phyloP scores from a whole-genome alignment of 2,888 invertebrate species.

The Nemapogon koenigi region DNA sequence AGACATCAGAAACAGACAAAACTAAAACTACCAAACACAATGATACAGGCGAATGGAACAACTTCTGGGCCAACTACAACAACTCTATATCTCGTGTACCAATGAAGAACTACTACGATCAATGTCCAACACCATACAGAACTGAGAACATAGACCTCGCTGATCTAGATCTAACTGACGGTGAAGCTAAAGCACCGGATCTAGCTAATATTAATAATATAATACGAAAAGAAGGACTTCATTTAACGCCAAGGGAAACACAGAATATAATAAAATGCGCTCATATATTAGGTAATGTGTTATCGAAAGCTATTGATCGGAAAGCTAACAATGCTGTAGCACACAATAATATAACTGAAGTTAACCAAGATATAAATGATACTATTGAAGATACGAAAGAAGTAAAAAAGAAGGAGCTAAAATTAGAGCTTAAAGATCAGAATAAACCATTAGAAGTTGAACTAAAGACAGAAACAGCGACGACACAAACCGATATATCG shows the following conservation, averaged over 20 bases:
- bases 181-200: background rate
- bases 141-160: constrained; percentile 37
- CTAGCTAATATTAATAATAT: constrained; percentile 3
- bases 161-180: constrained; percentile 26
- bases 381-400: constrained; percentile 22
- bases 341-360: constrained; percentile 15
- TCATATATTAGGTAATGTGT: constrained; percentile 41
- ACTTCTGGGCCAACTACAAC: constrained; percentile 54
- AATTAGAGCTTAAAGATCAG: constrained; percentile 41
- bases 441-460: constrained; percentile 30
- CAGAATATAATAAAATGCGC: constrained; percentile 52
- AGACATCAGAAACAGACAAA: constrained; percentile 24
- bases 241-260: constrained; percentile 42
- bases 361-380: constrained; percentile 15
- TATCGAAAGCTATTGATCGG: constrained; percentile 42
- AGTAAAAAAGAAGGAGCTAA: constrained; percentile 35
- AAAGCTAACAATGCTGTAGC: constrained; percentile 26
- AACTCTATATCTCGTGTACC: constrained; percentile 33
- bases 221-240: constrained; percentile 35
- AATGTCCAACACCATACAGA: constrained; percentile 50
- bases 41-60: constrained; percentile 39
- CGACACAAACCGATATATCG: constrained; percentile 54
- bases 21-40: constrained; percentile 20
- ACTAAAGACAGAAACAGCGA: constrained; percentile 38
- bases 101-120: constrained; percentile 40